A percentile compares a stretch with the other conserved stretches of the same genome.
Evolutionary conservation across 2,113 vertebrate species (phyloP).

Genomic region (Ciconia boyciana): DNA sequence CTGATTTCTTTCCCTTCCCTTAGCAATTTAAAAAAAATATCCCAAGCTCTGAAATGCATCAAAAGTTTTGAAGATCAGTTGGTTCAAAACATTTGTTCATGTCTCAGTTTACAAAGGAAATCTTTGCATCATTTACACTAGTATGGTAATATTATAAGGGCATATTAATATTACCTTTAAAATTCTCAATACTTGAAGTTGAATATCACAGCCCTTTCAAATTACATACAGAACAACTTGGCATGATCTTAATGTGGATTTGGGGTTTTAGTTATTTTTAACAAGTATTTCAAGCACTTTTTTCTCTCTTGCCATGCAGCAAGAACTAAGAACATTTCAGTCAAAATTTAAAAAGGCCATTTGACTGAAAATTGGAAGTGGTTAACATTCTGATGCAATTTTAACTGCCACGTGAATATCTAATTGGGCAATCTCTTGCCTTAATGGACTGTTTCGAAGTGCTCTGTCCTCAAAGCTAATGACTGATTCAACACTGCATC

Average conservation of each 20-base stretch:
- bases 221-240: neutral
- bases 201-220: neutral
- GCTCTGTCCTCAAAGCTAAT: neutral
- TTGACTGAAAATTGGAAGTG: conserved; percentile 5
- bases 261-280: conserved; percentile 1
- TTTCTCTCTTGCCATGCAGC: neutral
- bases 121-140: neutral
- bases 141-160: neutral
- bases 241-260: neutral
- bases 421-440: conserved; percentile 18
- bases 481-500: neutral
- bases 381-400: conserved; percentile 26
- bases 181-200: neutral
- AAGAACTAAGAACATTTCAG: conserved; percentile 6
- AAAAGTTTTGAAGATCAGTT: neutral
- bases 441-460: conserved; percentile 11
- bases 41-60: neutral
- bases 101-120: neutral
- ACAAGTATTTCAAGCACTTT: neutral
- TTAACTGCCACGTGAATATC: conserved; percentile 15
- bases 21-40: neutral
- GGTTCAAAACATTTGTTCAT: neutral
- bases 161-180: neutral
- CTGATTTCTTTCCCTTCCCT: neutral
- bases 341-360: conserved; percentile 15